These are phyloP conservation scores for Pungitius pungitius DNA, from an alignment of 2,113 vertebrate species.

Conservation along the genomic window DNA sequence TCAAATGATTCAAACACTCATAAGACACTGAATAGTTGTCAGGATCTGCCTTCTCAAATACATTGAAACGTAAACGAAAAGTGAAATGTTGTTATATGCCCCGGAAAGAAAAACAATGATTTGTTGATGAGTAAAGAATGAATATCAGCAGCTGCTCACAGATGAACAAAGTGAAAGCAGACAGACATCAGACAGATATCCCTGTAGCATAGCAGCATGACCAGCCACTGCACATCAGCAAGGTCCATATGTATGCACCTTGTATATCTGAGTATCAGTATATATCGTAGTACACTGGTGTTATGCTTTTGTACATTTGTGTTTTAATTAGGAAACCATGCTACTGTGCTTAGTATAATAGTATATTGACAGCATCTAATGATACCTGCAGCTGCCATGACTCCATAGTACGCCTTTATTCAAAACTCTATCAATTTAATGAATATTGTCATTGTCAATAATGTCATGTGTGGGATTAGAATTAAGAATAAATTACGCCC, in stretches of 20 bases:
- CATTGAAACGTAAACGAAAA: too few relatives aligned
- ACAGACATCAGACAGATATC: background rate
- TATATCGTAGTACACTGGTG: conserved; percentile 21
- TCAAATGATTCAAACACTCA: background rate
- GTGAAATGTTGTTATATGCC: background rate
- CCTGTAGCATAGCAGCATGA: background rate
- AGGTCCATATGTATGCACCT: conserved; percentile 24
- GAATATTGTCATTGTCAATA: too few relatives aligned
- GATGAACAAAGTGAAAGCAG: background rate
- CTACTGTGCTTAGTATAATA: conserved; percentile 35
- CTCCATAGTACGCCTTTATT: conserved; percentile 13
- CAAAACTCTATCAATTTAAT: background rate
- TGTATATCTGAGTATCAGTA: conserved; percentile 18
- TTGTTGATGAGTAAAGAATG: background rate
- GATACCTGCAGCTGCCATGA: conserved; percentile 1
- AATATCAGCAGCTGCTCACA: background rate
- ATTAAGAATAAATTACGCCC: conserved; percentile 4
- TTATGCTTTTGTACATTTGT: conserved; percentile 21
- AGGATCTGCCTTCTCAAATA: background rate
- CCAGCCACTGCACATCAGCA: conserved; percentile 1
- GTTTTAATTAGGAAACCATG: conserved; percentile 29
- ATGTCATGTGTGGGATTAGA: conserved; percentile 5
- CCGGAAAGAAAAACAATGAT: background rate
- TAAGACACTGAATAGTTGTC: background rate
- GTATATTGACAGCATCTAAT: conserved; percentile 26